Percentiles rank a stretch among this genome's conserved stretches.
phyloP scores from a whole-genome alignment of 2,888 invertebrate species.

The Tipula vernalis region DNA sequence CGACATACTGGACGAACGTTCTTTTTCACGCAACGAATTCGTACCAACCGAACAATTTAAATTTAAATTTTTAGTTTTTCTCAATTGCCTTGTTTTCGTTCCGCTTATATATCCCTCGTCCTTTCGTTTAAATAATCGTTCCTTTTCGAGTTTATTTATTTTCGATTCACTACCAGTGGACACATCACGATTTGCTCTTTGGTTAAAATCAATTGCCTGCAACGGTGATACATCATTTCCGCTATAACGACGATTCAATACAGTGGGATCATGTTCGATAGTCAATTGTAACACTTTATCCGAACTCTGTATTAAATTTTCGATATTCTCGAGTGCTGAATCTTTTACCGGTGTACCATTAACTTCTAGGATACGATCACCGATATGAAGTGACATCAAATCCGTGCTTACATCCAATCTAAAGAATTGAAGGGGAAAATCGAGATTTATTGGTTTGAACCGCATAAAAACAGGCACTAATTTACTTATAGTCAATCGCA shows the following conservation, averaged over 20 bases:
- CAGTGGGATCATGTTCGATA: constrained; percentile 79
- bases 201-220: constrained; percentile 22
- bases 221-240: constrained; percentile 39
- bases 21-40: constrained; percentile 50
- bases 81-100: constrained; percentile 48
- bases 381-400: constrained; percentile 73
- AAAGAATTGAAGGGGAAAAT: constrained; percentile 20
- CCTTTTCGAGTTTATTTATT: constrained; percentile 28
- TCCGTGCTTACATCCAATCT: constrained; percentile 74
- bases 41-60: constrained; percentile 19
- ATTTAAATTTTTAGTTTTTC: constrained; percentile 41
- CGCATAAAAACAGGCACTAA: not conserved
- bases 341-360: constrained; percentile 80
- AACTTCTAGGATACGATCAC: constrained; percentile 87
- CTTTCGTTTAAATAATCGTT: constrained; percentile 29
- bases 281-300: constrained; percentile 63
- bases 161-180: constrained; percentile 30
- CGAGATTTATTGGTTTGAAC: not conserved
- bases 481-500: constrained; percentile 24
- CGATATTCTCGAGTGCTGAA: constrained; percentile 65
- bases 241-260: constrained; percentile 44
- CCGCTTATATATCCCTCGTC: constrained; percentile 43
- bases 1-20: constrained; percentile 76
- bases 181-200: not conserved
- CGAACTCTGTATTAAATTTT: constrained; percentile 57